A percentile compares a stretch with the other conserved stretches of the same genome.
Evolutionary conservation across 2,113 vertebrate genomes (phyloP).

Genomic region (Corythoichthys intestinalis): DNA sequence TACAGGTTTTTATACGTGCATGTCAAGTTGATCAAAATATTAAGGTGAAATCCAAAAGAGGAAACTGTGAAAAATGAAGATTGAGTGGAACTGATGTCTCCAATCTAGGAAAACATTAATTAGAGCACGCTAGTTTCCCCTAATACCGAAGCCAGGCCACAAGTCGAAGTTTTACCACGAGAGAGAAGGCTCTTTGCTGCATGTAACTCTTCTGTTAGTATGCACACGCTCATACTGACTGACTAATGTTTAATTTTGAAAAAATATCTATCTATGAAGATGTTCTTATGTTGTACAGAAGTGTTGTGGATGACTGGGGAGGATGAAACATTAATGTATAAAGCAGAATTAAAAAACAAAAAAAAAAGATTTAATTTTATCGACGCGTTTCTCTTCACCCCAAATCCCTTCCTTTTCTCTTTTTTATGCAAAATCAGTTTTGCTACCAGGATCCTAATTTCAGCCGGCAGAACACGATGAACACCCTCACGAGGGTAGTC

Average conservation of each 20-base stretch:
- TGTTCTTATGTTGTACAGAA: background rate
- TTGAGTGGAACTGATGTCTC: conserved; percentile 1
- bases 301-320: background rate
- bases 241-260: background rate
- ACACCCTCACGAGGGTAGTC: conserved; percentile 69
- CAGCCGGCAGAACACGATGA: conserved; percentile 76
- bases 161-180: background rate
- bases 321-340: background rate
- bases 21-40: background rate
- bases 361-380: background rate
- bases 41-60: background rate
- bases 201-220: background rate
- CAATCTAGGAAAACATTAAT: conserved; percentile 14
- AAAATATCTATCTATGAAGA: background rate
- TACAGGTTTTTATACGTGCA: background rate
- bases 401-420: background rate
- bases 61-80: background rate
- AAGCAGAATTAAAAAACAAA: too few relatives aligned
- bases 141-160: conserved; percentile 4
- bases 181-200: background rate
- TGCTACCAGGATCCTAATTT: conserved; percentile 85
- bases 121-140: conserved; percentile 6
- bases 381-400: background rate
- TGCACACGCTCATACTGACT: background rate
- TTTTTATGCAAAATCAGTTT: conserved; percentile 84